Evolutionary conservation across 2,113 vertebrate species (phyloP).

Genomic region (Chloropsis cyanopogon): DNA sequence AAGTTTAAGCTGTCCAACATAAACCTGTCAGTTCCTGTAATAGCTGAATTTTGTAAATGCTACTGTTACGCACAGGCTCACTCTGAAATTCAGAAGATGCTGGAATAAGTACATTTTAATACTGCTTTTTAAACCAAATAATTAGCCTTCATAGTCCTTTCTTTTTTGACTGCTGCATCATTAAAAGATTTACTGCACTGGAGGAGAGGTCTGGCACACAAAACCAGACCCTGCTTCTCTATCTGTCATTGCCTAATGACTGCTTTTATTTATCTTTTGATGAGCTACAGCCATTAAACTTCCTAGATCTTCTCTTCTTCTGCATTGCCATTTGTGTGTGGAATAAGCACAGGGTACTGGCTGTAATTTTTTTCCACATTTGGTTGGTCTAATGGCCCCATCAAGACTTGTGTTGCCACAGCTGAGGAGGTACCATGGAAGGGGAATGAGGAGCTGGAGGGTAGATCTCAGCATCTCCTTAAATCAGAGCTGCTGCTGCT

Average conservation of each 20-base stretch:
- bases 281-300: not conserved
- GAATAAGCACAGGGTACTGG: not conserved
- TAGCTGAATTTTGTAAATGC: slow-evolving; percentile 41
- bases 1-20: slow-evolving; percentile 44
- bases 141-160: not conserved
- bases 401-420: not conserved
- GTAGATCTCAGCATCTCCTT: not conserved
- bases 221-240: not conserved
- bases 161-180: not conserved
- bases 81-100: not conserved
- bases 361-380: not conserved
- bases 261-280: slow-evolving; percentile 7
- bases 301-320: not conserved
- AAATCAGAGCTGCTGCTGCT: not conserved
- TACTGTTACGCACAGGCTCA: not conserved
- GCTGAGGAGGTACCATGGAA: not conserved
- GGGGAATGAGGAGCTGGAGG: not conserved
- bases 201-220: not conserved
- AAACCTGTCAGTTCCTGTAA: slow-evolving; percentile 25
- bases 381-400: not conserved
- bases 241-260: not conserved
- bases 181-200: not conserved
- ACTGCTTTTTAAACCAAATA: not conserved
- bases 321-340: not conserved
- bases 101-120: not conserved